Evolutionary conservation across 1,140 invertebrate species (phyloP).

Genomic region (Drosophila pseudoananassae): DNA sequence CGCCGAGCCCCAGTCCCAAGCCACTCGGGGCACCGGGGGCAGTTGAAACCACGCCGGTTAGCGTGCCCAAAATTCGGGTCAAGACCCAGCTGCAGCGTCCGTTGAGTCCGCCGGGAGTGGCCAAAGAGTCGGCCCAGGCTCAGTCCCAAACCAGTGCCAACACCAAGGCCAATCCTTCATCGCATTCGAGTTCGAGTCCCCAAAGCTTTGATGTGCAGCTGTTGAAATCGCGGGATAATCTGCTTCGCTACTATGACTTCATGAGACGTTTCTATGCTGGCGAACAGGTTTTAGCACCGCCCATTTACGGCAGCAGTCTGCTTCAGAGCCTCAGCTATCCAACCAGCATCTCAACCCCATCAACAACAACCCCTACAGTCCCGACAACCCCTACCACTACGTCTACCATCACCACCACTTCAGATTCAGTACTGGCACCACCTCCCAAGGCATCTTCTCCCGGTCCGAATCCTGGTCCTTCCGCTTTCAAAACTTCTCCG

Average conservation of each 20-base stretch:
- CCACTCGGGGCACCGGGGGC: constrained; percentile 12
- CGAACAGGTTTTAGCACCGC: constrained; percentile 77
- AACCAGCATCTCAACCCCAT: constrained; percentile 38
- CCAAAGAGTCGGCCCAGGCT: constrained; percentile 11
- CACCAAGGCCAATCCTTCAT: background rate
- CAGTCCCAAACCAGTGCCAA: constrained; percentile 1
- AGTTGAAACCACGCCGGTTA: constrained; percentile 38
- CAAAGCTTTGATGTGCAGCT: constrained; percentile 62
- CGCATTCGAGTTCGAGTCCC: constrained; percentile 1
- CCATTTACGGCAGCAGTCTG: constrained; percentile 71
- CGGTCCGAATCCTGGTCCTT: constrained; percentile 13
- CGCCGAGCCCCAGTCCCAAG: constrained; percentile 14
- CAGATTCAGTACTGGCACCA: constrained; percentile 17
- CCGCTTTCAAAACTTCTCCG: constrained; percentile 55
- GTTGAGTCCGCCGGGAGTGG: constrained; percentile 54
- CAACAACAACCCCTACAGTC: constrained; percentile 17
- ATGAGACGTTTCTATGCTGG: constrained; percentile 78
- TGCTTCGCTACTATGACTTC: constrained; percentile 77
- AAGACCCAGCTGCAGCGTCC: constrained; percentile 75
- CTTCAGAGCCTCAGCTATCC: constrained; percentile 70
- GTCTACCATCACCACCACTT: constrained; percentile 7
- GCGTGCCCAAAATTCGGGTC: constrained; percentile 74
- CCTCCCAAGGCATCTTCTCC: constrained; percentile 46
- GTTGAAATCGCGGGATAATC: constrained; percentile 75
- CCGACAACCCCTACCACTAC: background rate